Evolutionary conservation across 2,888 invertebrate species (phyloP).

Genomic region (Ceriagrion tenellum): DNA sequence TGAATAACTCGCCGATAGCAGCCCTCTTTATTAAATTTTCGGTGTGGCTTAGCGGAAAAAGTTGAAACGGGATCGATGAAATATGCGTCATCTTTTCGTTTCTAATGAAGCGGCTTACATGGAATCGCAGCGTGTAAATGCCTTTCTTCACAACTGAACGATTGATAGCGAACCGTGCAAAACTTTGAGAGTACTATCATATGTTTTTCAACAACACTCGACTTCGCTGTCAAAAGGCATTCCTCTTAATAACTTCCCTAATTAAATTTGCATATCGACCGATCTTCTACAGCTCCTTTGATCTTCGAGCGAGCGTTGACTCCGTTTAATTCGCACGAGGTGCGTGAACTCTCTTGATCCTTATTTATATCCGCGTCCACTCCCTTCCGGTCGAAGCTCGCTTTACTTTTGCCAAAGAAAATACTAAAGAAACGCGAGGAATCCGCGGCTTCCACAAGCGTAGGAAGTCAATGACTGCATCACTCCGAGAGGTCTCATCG

Average conservation of each 20-base stretch:
- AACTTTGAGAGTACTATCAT: background rate
- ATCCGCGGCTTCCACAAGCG: background rate
- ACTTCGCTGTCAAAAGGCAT: no score
- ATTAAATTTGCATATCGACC: constrained; percentile 11
- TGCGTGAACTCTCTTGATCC: background rate
- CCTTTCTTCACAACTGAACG: background rate
- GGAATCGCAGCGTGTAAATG: background rate
- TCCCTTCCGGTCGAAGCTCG: background rate
- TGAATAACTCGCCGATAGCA: no score
- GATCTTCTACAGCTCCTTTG: background rate
- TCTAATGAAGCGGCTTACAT: no score
- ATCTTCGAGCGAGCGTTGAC: background rate
- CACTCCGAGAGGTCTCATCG: background rate
- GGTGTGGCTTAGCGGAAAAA: no score
- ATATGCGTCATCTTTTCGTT: no score
- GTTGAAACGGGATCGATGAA: no score
- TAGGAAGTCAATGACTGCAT: background rate
- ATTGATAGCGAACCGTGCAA: background rate
- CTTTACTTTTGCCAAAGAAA: background rate
- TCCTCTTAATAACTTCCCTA: background rate
- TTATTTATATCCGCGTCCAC: background rate
- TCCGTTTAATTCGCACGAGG: background rate
- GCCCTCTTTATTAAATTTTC: no score
- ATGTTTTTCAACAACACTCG: background rate
- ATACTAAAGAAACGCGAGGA: background rate